Evolutionary conservation across 2,113 vertebrate genomes (phyloP), one percentile per base, ranked within the genome.

Genomic region (Callithrix jacchus): DNA sequence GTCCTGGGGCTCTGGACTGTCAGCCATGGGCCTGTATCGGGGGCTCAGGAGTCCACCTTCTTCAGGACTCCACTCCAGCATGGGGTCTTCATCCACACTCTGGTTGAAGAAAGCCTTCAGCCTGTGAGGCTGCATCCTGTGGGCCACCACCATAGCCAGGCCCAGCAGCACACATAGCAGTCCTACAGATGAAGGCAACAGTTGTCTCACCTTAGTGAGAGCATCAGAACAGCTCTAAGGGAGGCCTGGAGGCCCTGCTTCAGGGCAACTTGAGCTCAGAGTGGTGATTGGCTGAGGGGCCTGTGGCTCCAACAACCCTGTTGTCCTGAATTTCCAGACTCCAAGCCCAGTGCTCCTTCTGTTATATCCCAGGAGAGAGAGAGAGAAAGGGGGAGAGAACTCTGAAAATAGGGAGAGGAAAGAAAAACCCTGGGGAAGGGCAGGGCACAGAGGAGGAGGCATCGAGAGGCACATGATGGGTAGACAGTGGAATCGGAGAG

Each of bases 21-120:
- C 92, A 2, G 82, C 61, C 25, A 27, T 61, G 47, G 82, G 40
- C 80, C 37, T 20, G 49, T 96, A 98, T 12, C 18, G 88, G 16
- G 97, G 97, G 12, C 68, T 95, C 87, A 96, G 91, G 56, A 97
- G 89, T 42, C 90, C 89, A 12, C 95, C 97, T 96, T 97, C 97
- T 54, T 97, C 97, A 16, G 95, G 92, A 45, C 56, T 73, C 95
- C 92, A 77, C 4, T 97, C 49, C 97, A 3, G 98, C 97, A 23
- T 25, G 1, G 85, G 40, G 37, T 83, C 93, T 30, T 97, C 97
- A 23, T 98, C 98, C 0, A 95, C 61, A 0, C 97, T 98, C n/a
- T 98, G 97, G 52, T 98, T 99, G 91, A 99, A 99, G 74, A 99
- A 98, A 89, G 98, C 98, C 96, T 98, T 99, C 68, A 99, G 98